These are phyloP conservation scores for Microdon myrmicae DNA, from an alignment of 2,888 invertebrate species.

Conservation along the genomic window DNA sequence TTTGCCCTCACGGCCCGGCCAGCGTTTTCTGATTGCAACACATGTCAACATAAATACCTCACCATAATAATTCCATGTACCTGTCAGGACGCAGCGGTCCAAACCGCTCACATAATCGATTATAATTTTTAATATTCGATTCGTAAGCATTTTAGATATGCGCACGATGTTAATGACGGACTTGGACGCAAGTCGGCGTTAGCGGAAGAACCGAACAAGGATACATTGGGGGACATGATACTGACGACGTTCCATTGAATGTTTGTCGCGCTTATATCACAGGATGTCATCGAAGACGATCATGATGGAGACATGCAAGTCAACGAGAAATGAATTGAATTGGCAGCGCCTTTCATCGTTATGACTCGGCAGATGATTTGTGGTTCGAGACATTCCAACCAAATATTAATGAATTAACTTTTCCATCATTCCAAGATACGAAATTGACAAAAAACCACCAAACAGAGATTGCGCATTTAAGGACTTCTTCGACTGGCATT, in stretches of 20 bases:
- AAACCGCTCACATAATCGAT: too few species aligned
- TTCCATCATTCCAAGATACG: not conserved
- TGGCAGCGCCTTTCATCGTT: slow-evolving; percentile 49
- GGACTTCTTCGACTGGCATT: too few species aligned
- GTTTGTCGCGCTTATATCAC: slow-evolving; percentile 31
- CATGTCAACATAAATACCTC: slow-evolving; percentile 65
- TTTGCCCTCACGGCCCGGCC: not conserved
- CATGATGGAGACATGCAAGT: slow-evolving; percentile 49
- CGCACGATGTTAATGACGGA: slow-evolving; percentile 47
- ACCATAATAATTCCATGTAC: slow-evolving; percentile 37
- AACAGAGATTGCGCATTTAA: too few species aligned
- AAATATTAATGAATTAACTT: slow-evolving; percentile 40
- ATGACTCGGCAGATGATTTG: slow-evolving; percentile 48
- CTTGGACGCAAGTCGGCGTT: slow-evolving; percentile 3
- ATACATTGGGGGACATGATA: slow-evolving; percentile 20
- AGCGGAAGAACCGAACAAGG: not conserved
- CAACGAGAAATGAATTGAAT: slow-evolving; percentile 41
- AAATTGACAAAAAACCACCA: too few species aligned
- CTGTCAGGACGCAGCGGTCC: too few species aligned
- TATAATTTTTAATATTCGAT: slow-evolving; percentile 68
- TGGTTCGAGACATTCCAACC: slow-evolving; percentile 35
- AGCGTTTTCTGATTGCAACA: slow-evolving; percentile 56
- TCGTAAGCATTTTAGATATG: slow-evolving; percentile 56
- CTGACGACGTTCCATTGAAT: slow-evolving; percentile 16
- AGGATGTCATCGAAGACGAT: slow-evolving; percentile 25